Base-by-base conservation (phyloP, 2,888 invertebrate genomes). In the Ichneumoninae sp. region DNA sequence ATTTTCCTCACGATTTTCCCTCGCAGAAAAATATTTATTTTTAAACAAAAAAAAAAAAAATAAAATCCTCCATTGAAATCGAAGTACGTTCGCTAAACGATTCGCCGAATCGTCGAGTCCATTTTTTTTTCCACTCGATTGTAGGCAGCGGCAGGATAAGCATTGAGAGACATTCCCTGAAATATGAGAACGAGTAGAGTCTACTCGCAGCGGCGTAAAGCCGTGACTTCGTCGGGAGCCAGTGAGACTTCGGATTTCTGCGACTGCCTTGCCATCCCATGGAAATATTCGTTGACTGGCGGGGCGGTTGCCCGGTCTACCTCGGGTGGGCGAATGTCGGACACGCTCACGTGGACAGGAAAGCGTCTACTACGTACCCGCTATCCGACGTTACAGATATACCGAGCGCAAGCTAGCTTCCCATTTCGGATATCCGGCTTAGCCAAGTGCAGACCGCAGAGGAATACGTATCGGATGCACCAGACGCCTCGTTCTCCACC, bases 381-480 rank as follows among this genome's bases (percentile, higher is more conserved):
- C 69, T 50, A 60, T 26, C 44, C 57, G 47, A 60, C 79, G 47
- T 68, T 44, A 68, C 40, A 76, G 22, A 84, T 52, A 80, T 79
- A 68, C 63, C 63, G 40, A 69, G 60, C 36, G 3, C 36, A 10
- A 30, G 81, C 57, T 44, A 71, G 87, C 76, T 87, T 89, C 87
- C 88, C 88, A 88, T 89, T 89, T 89, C 89, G 89, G 89, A 89
- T 90, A 91, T 90, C 89, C 90, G 89, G 89, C 88, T 90, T 90
- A 90, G 89, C 87, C 86, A 86, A 89, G 86, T 85, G 83, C 85
- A 86, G 82, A 89, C 89, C 88, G 86, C 88, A 87, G 85, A 85
- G 83, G 79, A 85, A 83, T 86, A 86, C 82, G 86, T 86, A 90
- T 88, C 87, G 86, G 85, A 86, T 87, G 87, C 85, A 84, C 74